Evolutionary conservation across 1,140 invertebrate species (phyloP).

Genomic region (Panagrolaimus sp.): DNA sequence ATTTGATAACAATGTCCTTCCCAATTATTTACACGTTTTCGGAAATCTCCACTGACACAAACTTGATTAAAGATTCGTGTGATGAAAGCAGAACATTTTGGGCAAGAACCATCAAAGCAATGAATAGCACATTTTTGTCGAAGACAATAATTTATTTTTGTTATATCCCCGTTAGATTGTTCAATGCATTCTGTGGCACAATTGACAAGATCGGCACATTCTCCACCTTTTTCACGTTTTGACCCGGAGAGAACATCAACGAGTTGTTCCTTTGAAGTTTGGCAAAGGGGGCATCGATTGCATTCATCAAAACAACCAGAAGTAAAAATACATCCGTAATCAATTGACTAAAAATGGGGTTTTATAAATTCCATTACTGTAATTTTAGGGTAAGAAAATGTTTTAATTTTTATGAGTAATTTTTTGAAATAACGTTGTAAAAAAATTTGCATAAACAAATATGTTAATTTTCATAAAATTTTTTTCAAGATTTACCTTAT

Average conservation of each 20-base stretch:
- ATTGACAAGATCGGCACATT: conserved; percentile 46
- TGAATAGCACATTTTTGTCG: conserved; percentile 49
- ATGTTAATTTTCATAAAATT: background rate
- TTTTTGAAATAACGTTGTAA: conserved; percentile 10
- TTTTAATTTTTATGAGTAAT: no score
- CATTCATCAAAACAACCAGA: conserved; percentile 52
- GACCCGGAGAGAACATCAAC: conserved; percentile 48
- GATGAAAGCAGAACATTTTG: conserved; percentile 51
- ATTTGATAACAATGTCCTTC: conserved; percentile 54
- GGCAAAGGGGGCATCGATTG: conserved; percentile 44
- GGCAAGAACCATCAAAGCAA: conserved; percentile 51
- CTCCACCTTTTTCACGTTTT: conserved; percentile 34
- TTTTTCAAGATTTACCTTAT: conserved; percentile 34
- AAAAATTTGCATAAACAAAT: no score
- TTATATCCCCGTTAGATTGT: conserved; percentile 39
- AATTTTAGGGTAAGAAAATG: no score
- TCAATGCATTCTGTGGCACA: conserved; percentile 49
- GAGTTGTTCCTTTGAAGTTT: conserved; percentile 48
- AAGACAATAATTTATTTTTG: conserved; percentile 48
- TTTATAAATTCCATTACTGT: background rate
- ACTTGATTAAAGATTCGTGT: conserved; percentile 54
- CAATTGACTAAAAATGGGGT: conserved; percentile 37
- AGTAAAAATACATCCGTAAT: conserved; percentile 55
- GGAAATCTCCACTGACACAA: conserved; percentile 49
- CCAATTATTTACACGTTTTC: conserved; percentile 34